Conservation (phyloP, 2,113 vertebrate species). For the Tupaia tana region DNA sequence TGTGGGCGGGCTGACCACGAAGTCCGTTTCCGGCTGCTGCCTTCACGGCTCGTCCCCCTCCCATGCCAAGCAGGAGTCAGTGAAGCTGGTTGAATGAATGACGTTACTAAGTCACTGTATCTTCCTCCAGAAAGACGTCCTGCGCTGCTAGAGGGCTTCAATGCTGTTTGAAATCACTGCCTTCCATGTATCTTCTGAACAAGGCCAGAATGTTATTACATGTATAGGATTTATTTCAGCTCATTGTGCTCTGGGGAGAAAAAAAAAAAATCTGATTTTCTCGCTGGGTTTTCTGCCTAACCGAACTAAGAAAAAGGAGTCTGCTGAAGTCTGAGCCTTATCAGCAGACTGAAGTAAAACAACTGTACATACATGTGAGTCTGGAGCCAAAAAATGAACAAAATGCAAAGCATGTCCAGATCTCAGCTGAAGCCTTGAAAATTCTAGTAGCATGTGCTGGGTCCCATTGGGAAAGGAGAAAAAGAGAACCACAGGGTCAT, state of each 20-base stretch:
- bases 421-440: constrained; percentile 57
- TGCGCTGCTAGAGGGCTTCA: neutral
- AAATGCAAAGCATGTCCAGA: constrained; percentile 57
- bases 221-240: constrained; percentile 53
- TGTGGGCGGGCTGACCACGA: accelerated
- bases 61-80: neutral
- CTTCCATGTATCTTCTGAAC: constrained; percentile 39
- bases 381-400: constrained; percentile 67
- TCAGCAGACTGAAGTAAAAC: constrained; percentile 77
- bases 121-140: neutral
- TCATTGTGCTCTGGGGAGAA: constrained; percentile 33
- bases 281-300: constrained; percentile 58
- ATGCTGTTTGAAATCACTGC: neutral
- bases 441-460: constrained; percentile 33
- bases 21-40: accelerated
- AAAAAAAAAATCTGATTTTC: neutral
- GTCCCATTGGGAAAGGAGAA: neutral
- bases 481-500: neutral
- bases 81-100: neutral
- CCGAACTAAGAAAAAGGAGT: constrained; percentile 50
- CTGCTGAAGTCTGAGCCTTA: constrained; percentile 66
- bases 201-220: constrained; percentile 18
- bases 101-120: no score
- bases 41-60: accelerated
- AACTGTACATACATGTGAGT: constrained; percentile 40